Evolutionary conservation across 2,888 invertebrate species (phyloP).

Genomic region (Leucozona laternaria): DNA sequence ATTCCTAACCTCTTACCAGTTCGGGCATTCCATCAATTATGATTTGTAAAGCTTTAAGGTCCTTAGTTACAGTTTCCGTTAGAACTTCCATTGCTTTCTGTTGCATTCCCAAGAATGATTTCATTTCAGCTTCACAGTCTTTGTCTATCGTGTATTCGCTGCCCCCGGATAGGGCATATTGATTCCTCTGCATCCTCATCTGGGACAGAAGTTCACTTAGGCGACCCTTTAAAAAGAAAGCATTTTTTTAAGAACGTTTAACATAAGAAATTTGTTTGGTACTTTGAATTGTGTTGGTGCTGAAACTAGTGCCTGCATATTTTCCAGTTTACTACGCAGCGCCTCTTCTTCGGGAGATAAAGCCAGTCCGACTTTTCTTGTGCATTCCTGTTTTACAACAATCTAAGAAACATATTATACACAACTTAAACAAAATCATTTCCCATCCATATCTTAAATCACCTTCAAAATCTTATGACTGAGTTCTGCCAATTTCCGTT

Average conservation of each 20-base stretch:
- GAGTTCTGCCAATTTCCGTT: slow-evolving; percentile 91
- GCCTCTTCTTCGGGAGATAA: slow-evolving; percentile 96
- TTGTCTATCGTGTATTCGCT: slow-evolving; percentile 92
- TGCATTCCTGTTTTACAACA: slow-evolving; percentile 93
- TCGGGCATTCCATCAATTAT: slow-evolving; percentile 91
- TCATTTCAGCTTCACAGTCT: slow-evolving; percentile 88
- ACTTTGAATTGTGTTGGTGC: slow-evolving; percentile 97
- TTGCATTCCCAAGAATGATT: slow-evolving; percentile 92
- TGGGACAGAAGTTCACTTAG: slow-evolving; percentile 95
- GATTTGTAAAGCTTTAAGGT: slow-evolving; percentile 90
- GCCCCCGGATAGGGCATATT: slow-evolving; percentile 85
- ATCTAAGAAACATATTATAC: slow-evolving; percentile 85
- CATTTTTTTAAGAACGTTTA: not conserved
- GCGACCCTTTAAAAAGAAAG: slow-evolving; percentile 87
- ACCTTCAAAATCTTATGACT: slow-evolving; percentile 94
- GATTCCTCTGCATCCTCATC: slow-evolving; percentile 89
- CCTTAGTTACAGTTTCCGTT: slow-evolving; percentile 92
- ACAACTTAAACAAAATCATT: not conserved
- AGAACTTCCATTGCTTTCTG: slow-evolving; percentile 95
- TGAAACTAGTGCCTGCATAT: slow-evolving; percentile 93
- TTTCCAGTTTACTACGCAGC: slow-evolving; percentile 93
- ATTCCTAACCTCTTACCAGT: slow-evolving; percentile 80
- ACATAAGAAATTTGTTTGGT: not conserved
- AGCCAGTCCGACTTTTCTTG: slow-evolving; percentile 94
- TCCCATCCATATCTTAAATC: slow-evolving; percentile 60